These are phyloP conservation scores for Cerceris rybyensis DNA, from an alignment of 2,888 invertebrate species.

Conservation along the genomic window DNA sequence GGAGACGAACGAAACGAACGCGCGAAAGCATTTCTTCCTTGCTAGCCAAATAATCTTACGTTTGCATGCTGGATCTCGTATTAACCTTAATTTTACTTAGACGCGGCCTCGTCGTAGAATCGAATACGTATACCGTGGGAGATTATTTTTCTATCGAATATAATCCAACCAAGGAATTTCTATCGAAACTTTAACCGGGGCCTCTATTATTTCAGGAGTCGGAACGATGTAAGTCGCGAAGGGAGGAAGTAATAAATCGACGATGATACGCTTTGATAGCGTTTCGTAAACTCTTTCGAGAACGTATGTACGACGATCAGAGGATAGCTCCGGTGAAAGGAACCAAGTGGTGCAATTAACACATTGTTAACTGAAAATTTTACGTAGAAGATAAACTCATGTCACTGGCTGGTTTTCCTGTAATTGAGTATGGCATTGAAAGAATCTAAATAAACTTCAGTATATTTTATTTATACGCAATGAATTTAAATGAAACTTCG, in stretches of 20 bases:
- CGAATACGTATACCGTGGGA: slow-evolving; percentile 12
- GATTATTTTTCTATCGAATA: slow-evolving; percentile 17
- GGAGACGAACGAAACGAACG: slow-evolving; percentile 29
- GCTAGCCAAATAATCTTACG: slow-evolving; percentile 25
- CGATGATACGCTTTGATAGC: not conserved
- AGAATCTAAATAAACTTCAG: no score
- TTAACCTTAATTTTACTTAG: slow-evolving; percentile 47
- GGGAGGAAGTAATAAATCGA: not conserved
- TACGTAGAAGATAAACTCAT: no score
- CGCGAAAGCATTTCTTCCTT: slow-evolving; percentile 37
- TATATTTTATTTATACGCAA: no score
- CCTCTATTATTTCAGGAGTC: not conserved
- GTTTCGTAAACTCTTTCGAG: not conserved
- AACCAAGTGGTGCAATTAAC: no score
- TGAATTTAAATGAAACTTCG: no score
- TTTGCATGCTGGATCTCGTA: not conserved
- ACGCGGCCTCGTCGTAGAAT: slow-evolving; percentile 13
- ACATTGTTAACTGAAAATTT: no score
- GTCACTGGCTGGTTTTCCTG: no score
- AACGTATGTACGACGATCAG: not conserved
- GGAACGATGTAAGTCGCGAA: not conserved
- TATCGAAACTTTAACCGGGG: no score
- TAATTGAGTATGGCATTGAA: no score
- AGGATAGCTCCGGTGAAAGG: no score
- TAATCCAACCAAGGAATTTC: not conserved